Evolutionary conservation across 2,888 invertebrate genomes (phyloP), one percentile per base, ranked within the genome.

Genomic region (Mantis religiosa): DNA sequence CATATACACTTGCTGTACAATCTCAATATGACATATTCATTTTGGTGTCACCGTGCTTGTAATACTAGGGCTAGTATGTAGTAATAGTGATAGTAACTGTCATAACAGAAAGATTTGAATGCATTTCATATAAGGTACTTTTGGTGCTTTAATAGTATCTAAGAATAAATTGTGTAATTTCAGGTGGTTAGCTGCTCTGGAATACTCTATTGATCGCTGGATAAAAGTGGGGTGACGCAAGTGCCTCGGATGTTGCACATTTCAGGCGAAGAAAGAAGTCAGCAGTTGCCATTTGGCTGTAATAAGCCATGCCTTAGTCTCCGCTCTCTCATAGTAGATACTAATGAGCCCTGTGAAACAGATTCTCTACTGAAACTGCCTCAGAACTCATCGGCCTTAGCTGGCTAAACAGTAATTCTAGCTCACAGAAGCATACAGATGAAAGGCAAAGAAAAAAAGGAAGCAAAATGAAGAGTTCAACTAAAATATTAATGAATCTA

Each of bases 161-260:
- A n/a, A n/a, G 2, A 12, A 30, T 27, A 15, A n/a, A 25, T 30
- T 83, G 2, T 30, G 0, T 83, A 71, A 91, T 95, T 94, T 28
- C 94, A 98, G 98, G 92, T 98, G 98, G 98, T 95, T 98, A 93
- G 97, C 98, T 90, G 98, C 98, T 90, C 93, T 98, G 92, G 98
- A 98, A 93, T 98, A 98, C 93, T 98, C 98, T 89, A 98, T 98
- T 94, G 98, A 98, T 93, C 95, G 98, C 91, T 98, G 98, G 94
- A 93, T 94, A 84, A 93, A 93, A 91, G 92, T 93, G 88, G 92
- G 92, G 89, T 92, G 91, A 91, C 89, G 90, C 54, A 89, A 88
- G 89, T 88, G 89, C 47, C 47, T 84, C 83, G 89, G 89, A 71
- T 89, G 88, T 85, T 89, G 85, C 30, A 88, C 71, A 54, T 86